These are phyloP conservation scores for Neria commutata DNA, from an alignment of 2,888 invertebrate genomes.

Conservation along the genomic window DNA sequence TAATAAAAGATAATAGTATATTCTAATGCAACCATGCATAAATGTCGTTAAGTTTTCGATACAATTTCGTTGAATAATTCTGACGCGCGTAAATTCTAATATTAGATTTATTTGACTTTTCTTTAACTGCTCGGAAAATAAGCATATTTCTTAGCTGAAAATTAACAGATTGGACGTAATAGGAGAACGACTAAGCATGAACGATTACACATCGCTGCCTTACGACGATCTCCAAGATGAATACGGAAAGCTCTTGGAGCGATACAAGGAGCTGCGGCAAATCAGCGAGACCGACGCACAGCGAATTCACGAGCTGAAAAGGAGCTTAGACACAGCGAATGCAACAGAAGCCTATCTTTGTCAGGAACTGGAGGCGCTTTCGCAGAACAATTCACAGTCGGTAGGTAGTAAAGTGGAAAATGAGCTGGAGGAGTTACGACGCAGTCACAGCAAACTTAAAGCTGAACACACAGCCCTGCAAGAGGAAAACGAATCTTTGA, in stretches of 20 bases:
- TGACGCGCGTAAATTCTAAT: no score
- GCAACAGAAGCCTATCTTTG: slow-evolving; percentile 53
- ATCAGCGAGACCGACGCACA: slow-evolving; percentile 52
- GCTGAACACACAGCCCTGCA: slow-evolving; percentile 42
- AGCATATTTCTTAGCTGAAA: neutral
- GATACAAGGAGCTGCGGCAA: slow-evolving; percentile 44
- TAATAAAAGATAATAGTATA: no score
- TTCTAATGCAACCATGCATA: no score
- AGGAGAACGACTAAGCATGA: slow-evolving; percentile 2
- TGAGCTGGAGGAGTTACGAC: slow-evolving; percentile 43
- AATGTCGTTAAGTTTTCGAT: no score
- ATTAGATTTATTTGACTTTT: no score
- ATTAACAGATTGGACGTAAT: slow-evolving; percentile 35
- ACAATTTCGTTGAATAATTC: no score
- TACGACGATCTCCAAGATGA: slow-evolving; percentile 57
- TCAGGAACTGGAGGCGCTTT: slow-evolving; percentile 52
- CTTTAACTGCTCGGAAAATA: no score
- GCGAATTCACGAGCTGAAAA: slow-evolving; percentile 54
- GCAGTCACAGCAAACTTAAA: slow-evolving; percentile 39
- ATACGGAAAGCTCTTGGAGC: slow-evolving; percentile 47
- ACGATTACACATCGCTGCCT: slow-evolving; percentile 42
- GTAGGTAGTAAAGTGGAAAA: slow-evolving; percentile 26
- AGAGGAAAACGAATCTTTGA: slow-evolving; percentile 42
- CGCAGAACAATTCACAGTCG: slow-evolving; percentile 31
- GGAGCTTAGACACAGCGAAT: slow-evolving; percentile 52